Evolutionary conservation across 2,888 invertebrate species (phyloP).

Genomic region (Helleia helle): DNA sequence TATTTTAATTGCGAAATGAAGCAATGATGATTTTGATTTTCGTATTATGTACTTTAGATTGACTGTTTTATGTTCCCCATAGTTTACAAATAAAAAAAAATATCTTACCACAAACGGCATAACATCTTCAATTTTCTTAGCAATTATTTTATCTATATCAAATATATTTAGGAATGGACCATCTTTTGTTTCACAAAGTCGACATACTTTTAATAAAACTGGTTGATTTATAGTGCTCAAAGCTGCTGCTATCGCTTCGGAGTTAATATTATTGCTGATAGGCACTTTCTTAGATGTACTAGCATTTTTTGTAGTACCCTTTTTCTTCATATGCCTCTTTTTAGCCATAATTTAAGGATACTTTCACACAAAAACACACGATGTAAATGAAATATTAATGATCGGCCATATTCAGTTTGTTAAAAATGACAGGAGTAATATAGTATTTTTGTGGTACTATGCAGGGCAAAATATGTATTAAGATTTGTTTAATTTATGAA

Average conservation of each 20-base stretch:
- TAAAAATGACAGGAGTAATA: no score
- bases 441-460: no score
- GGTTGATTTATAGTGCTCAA: slow-evolving; percentile 31
- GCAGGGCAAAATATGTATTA: no score
- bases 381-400: slow-evolving; percentile 7
- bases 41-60: no score
- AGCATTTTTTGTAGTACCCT: slow-evolving; percentile 11
- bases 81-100: neutral
- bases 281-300: slow-evolving; percentile 26
- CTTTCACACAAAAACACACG: slow-evolving; percentile 10
- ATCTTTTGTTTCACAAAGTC: slow-evolving; percentile 60
- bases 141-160: slow-evolving; percentile 50
- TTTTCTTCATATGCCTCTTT: slow-evolving; percentile 36
- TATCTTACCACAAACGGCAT: slow-evolving; percentile 54
- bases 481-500: no score
- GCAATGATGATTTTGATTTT: no score
- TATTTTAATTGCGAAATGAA: no score
- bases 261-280: slow-evolving; percentile 20
- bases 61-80: neutral
- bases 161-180: slow-evolving; percentile 67
- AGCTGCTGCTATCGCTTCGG: slow-evolving; percentile 35
- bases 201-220: slow-evolving; percentile 50
- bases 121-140: slow-evolving; percentile 56
- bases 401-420: slow-evolving; percentile 22
- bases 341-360: slow-evolving; percentile 19